A percentile compares a stretch with the other conserved stretches of the same genome.
Conservation (phyloP, 1,140 invertebrate genomes). For the Charaxes varanes region DNA sequence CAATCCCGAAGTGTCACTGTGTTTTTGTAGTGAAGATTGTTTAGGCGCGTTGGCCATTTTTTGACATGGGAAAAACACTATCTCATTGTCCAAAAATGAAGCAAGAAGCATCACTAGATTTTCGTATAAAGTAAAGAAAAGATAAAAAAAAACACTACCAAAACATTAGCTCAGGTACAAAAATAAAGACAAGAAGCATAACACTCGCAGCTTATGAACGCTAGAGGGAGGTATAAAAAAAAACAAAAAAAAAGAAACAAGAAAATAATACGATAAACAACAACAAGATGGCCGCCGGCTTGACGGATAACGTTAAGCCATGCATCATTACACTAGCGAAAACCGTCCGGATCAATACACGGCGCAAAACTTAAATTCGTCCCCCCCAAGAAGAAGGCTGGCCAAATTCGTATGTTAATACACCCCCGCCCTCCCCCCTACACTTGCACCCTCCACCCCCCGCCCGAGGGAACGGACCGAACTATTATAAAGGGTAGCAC, state of each 20-base stretch:
- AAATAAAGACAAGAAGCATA: no score
- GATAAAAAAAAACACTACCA: no score
- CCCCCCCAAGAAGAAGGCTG: conserved; percentile 61
- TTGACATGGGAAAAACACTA: no score
- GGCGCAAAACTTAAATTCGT: conserved; percentile 66
- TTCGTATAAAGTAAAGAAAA: no score
- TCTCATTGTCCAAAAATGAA: no score
- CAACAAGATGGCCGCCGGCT: conserved; percentile 15
- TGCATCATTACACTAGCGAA: conserved; percentile 48
- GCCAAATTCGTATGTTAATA: conserved; percentile 72
- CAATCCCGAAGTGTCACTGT: no score
- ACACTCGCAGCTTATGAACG: no score
- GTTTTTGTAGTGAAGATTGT: no score
- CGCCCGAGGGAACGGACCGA: conserved; percentile 54
- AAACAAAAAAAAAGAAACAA: neutral
- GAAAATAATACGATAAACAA: conserved; percentile 7
- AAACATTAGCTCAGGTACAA: no score
- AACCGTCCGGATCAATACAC: conserved; percentile 60
- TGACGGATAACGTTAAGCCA: conserved; percentile 26
- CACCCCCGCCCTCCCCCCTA: conserved; percentile 28
- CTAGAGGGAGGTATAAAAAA: no score
- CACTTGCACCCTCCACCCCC: conserved; percentile 29
- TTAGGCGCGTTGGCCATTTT: no score
- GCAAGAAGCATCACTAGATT: no score
- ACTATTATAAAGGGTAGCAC: conserved; percentile 73